Evolutionary conservation across 2,113 vertebrate genomes (phyloP).

Genomic region (Sylvia atricapilla): DNA sequence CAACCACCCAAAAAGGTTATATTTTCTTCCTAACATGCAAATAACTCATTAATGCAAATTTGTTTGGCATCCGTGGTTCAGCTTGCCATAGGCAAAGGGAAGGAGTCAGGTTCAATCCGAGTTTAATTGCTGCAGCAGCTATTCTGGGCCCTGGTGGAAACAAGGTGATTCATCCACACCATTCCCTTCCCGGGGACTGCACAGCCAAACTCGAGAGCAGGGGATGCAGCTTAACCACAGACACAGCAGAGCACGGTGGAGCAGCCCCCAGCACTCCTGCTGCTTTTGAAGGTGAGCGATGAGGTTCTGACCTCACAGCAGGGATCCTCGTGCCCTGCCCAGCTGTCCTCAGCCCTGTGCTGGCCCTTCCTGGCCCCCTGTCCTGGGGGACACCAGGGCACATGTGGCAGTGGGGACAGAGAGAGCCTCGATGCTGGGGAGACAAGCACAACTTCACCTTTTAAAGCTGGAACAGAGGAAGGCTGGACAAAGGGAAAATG

Average conservation of each 20-base stretch:
- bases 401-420: rapidly evolving
- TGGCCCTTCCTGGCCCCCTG: not conserved
- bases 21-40: not conserved
- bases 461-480: not conserved
- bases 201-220: not conserved
- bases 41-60: conserved; percentile 29
- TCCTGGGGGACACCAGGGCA: not conserved
- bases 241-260: not conserved
- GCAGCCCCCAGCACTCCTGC: too few species aligned
- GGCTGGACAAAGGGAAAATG: too few species aligned
- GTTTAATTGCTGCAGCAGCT: conserved; percentile 36
- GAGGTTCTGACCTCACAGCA: too few species aligned
- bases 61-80: not conserved
- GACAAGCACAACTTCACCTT: rapidly evolving
- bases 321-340: not conserved
- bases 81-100: not conserved
- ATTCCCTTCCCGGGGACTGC: not conserved
- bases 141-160: not conserved
- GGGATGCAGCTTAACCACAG: not conserved
- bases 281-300: too few species aligned
- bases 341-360: not conserved
- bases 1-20: not conserved
- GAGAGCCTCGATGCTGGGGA: rapidly evolving
- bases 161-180: not conserved
- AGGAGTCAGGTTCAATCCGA: conserved; percentile 26